Evolutionary conservation across 2,113 vertebrate genomes (phyloP).

Genomic region (Prunella himalayana): DNA sequence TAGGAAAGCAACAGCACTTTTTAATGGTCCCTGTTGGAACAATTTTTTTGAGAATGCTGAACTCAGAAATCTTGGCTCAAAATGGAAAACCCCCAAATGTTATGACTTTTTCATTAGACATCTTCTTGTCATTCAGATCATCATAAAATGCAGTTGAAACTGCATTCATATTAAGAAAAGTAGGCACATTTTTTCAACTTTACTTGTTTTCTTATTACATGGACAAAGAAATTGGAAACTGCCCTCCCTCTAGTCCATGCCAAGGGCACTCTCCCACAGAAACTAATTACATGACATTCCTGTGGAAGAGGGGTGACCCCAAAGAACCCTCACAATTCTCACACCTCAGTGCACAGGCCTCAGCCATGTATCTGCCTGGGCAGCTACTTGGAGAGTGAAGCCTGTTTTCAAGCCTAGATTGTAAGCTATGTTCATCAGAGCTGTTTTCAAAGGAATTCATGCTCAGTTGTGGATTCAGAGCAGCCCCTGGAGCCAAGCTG

Average conservation of each 20-base stretch:
- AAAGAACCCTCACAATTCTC: background rate
- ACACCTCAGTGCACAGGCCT: background rate
- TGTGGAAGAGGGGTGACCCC: background rate
- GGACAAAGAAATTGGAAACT: background rate
- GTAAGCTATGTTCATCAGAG: background rate
- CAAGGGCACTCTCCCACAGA: background rate
- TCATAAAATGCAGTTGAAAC: background rate
- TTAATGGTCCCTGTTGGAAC: background rate
- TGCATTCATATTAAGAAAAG: background rate
- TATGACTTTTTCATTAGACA: background rate
- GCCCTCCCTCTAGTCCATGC: background rate
- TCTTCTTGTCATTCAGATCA: background rate
- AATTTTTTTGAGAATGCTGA: slow-evolving; percentile 23
- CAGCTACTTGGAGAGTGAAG: background rate
- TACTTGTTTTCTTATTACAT: background rate
- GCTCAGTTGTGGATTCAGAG: background rate
- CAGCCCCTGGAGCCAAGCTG: background rate
- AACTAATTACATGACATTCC: background rate
- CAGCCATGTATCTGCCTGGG: background rate
- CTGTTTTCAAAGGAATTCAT: background rate
- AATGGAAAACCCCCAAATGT: background rate
- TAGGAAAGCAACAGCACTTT: background rate
- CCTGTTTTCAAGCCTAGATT: background rate
- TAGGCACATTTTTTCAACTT: background rate
- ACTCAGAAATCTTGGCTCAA: background rate